These are phyloP conservation scores for Mormyrus hasselquistii DNA, from an alignment of 2,797 vertebrate species.

Conservation along the genomic window DNA sequence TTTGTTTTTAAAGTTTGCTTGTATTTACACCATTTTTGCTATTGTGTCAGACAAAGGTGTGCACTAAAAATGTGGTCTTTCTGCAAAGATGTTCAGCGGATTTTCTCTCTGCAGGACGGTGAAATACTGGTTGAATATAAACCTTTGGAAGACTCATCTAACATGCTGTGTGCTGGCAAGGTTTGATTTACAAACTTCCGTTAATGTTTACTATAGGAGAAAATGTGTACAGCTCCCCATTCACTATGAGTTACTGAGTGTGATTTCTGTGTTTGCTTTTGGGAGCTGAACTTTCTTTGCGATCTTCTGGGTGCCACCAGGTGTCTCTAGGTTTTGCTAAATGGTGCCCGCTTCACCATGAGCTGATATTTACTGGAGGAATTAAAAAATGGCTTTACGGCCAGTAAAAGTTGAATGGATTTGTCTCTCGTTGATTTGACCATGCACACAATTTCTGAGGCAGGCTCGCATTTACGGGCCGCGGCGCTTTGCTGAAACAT, in stretches of 20 bases:
- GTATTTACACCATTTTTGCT: neutral
- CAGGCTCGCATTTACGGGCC: neutral
- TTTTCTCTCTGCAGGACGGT: constrained; percentile 65
- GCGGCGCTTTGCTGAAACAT: neutral
- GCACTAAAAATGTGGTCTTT: neutral
- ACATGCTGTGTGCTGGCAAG: constrained; percentile 91
- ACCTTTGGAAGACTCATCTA: constrained; percentile 82
- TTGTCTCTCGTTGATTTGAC: neutral
- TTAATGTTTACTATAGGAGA: neutral
- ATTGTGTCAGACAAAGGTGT: neutral
- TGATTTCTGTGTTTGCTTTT: neutral
- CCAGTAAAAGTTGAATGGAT: neutral
- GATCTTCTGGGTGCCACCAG: neutral
- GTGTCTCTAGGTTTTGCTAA: neutral
- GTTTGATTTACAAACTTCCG: constrained; percentile 49
- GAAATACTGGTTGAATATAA: constrained; percentile 85
- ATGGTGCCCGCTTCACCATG: neutral
- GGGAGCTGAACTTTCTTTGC: neutral
- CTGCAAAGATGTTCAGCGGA: neutral
- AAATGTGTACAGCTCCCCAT: neutral
- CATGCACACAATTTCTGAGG: neutral
- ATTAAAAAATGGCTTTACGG: neutral
- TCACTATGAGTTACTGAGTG: neutral
- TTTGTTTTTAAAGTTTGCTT: neutral
- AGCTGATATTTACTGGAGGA: neutral